These are phyloP conservation scores for Gymnodraco acuticeps DNA, from an alignment of 2,797 vertebrate genomes.

Conservation along the genomic window DNA sequence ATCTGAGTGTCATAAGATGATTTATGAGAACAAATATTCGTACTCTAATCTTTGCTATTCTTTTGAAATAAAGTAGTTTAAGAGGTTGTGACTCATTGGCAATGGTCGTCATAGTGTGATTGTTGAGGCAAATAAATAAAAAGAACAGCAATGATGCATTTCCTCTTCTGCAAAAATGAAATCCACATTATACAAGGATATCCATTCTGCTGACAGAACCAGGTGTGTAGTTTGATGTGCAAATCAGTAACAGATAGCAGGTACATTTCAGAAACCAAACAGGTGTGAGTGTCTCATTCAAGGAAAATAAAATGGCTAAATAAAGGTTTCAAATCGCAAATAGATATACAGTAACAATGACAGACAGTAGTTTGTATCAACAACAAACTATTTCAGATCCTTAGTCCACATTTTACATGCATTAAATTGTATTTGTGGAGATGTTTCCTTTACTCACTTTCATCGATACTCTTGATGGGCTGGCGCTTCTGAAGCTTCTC, in stretches of 20 bases:
- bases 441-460: conserved; percentile 86
- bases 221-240: background rate
- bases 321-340: background rate
- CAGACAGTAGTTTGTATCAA: background rate
- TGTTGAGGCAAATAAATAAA: background rate
- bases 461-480: conserved; percentile 92
- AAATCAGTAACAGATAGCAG: background rate
- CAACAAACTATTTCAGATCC: background rate
- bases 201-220: background rate
- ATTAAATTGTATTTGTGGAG: background rate
- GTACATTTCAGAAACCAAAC: background rate
- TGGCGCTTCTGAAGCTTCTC: conserved; percentile 94
- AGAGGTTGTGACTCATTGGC: background rate
- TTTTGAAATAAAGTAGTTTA: background rate
- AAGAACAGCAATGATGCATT: background rate
- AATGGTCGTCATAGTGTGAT: no score
- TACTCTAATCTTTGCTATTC: background rate
- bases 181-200: background rate
- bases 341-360: background rate
- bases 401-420: background rate
- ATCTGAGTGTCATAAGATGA: background rate
- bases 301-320: background rate
- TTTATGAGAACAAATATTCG: background rate
- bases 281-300: background rate
- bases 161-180: background rate